phyloP scores from a whole-genome alignment of 2,113 vertebrate genomes.

The Xyliphius kryptos region DNA sequence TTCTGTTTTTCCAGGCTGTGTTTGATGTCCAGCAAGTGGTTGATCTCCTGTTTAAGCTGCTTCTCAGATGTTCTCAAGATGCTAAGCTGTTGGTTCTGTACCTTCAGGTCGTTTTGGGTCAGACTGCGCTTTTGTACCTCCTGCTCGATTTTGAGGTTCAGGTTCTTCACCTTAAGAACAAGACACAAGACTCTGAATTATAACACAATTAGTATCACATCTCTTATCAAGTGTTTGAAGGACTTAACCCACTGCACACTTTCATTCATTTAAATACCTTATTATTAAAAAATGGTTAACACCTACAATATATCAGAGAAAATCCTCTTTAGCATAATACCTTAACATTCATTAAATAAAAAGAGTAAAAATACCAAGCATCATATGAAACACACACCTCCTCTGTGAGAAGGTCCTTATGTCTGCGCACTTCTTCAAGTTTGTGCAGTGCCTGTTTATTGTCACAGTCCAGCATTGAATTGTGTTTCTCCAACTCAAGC shows the following conservation, averaged over 20 bases:
- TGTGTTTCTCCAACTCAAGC: constrained; percentile 88
- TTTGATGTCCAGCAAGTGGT: constrained; percentile 92
- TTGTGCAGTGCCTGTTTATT: constrained; percentile 94
- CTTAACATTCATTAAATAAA: too few species aligned
- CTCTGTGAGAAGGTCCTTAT: constrained; percentile 86
- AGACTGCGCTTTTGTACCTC: constrained; percentile 92
- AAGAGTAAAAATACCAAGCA: too few species aligned
- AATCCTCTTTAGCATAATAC: too few species aligned
- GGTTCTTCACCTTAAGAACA: constrained; percentile 80
- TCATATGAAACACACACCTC: constrained; percentile 76
- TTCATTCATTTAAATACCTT: too few species aligned
- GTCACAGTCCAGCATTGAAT: constrained; percentile 93
- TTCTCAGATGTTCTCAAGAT: constrained; percentile 87
- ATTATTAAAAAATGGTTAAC: too few species aligned
- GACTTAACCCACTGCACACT: too few species aligned
- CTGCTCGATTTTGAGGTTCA: constrained; percentile 92
- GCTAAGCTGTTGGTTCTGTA: constrained; percentile 90
- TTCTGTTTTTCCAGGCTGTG: constrained; percentile 93
- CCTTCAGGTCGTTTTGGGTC: constrained; percentile 93
- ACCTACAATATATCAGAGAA: too few species aligned
- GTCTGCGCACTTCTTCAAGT: constrained; percentile 83
- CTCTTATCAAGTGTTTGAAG: too few species aligned
- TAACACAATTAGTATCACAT: too few species aligned
- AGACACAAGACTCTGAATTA: too few species aligned
- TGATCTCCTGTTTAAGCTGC: constrained; percentile 92